Percentiles rank a stretch among this genome's conserved stretches.
These are phyloP conservation scores for Athene noctua DNA, from an alignment of 2,113 vertebrate genomes.

Conservation along the genomic window DNA sequence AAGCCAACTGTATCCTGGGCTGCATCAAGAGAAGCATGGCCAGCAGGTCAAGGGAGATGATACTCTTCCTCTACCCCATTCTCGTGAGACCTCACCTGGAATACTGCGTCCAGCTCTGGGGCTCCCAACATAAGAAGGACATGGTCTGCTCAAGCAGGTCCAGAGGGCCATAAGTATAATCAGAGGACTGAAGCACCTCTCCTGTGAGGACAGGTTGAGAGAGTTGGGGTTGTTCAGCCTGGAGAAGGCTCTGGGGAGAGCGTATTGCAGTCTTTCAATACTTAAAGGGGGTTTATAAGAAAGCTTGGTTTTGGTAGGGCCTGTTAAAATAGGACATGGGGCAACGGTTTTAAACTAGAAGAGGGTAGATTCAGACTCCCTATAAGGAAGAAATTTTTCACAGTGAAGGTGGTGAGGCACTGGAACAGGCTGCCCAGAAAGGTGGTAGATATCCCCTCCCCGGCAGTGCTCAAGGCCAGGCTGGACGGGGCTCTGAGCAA, in stretches of 20 bases:
- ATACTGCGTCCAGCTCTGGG: background rate
- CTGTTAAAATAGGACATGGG: background rate
- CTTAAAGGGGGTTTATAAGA: background rate
- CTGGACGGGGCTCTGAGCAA: background rate
- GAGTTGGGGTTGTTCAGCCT: too few relatives aligned
- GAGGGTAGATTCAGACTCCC: background rate
- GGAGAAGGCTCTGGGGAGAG: background rate
- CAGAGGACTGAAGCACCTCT: too few relatives aligned
- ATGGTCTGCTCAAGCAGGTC: background rate
- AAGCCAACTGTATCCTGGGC: background rate
- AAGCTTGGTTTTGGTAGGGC: background rate
- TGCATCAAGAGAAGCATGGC: background rate
- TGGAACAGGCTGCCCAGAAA: background rate
- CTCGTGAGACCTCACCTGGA: background rate
- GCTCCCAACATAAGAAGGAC: background rate
- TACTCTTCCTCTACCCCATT: background rate
- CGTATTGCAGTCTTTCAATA: background rate
- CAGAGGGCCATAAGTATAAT: background rate
- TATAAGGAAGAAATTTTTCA: background rate
- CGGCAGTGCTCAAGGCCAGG: background rate
- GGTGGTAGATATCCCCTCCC: background rate
- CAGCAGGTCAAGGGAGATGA: background rate
- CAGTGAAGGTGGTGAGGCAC: background rate
- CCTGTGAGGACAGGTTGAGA: background rate
- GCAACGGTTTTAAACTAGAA: background rate